Evolutionary conservation across 64 coral and sea anemone genomes (phyloP).

Genomic region (Porites lutea): DNA sequence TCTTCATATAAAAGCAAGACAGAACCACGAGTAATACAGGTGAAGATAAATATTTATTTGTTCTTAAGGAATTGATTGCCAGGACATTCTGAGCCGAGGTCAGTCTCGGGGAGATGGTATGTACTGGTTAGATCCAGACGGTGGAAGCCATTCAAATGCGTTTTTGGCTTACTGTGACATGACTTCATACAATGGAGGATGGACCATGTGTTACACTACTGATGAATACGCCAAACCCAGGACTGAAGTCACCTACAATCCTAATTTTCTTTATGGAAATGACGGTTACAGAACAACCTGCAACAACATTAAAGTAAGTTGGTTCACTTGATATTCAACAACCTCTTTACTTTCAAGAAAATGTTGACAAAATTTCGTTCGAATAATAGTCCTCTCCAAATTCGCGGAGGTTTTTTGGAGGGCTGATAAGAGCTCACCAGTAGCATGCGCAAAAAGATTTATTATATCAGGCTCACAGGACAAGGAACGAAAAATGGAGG

Average conservation of each 20-base stretch:
- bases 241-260: background rate
- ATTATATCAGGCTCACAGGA: too few relatives aligned
- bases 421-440: too few relatives aligned
- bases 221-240: constrained; percentile 18
- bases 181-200: constrained; percentile 43
- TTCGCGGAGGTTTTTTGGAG: too few relatives aligned
- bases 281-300: constrained; percentile 29
- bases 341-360: background rate
- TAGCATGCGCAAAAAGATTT: too few relatives aligned
- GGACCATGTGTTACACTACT: constrained; percentile 58
- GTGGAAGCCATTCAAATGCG: constrained; percentile 22
- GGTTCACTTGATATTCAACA: background rate
- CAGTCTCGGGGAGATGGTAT: background rate
- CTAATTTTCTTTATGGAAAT: background rate
- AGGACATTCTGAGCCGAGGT: background rate
- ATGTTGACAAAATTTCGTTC: too few relatives aligned
- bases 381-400: too few relatives aligned
- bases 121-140: constrained; percentile 22
- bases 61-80: background rate
- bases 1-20: too few relatives aligned
- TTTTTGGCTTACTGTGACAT: constrained; percentile 46
- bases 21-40: too few relatives aligned
- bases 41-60: too few relatives aligned
- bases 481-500: too few relatives aligned
- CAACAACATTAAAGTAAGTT: constrained; percentile 23